Conservation (phyloP, 2,888 invertebrate species). For the Polymixis flavicincta region DNA sequence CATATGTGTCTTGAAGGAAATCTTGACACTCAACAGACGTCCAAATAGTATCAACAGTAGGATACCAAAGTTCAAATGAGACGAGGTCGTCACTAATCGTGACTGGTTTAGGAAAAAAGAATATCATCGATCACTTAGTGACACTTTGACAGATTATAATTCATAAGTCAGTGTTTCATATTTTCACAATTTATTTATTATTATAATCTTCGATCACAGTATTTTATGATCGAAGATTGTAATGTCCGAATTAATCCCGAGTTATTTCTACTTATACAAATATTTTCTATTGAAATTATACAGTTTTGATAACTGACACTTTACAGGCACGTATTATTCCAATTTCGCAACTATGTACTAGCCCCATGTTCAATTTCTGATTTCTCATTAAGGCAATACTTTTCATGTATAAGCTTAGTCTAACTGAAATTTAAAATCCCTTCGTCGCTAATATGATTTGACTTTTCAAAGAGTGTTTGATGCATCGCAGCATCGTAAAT, state of each 20-base stretch:
- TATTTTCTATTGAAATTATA: background rate
- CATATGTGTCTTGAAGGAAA: background rate
- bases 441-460: background rate
- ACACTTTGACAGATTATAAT: constrained; percentile 19
- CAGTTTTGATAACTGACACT: background rate
- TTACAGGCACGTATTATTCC: background rate
- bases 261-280: background rate
- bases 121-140: constrained; percentile 18
- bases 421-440: background rate
- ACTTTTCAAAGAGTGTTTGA: background rate
- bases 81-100: constrained; percentile 24
- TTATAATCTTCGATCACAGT: no score
- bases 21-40: constrained; percentile 11
- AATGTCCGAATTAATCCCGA: background rate
- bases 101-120: constrained; percentile 14
- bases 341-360: background rate
- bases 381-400: background rate
- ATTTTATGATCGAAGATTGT: background rate
- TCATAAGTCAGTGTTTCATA: background rate
- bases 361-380: background rate
- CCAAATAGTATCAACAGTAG: background rate
- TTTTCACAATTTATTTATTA: no score
- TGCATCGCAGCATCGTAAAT: constrained; percentile 9
- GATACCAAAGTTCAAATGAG: constrained; percentile 5
- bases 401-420: background rate